A percentile compares a stretch with the other conserved stretches of the same genome.
These are phyloP conservation scores for Luperina nickerlii DNA, from an alignment of 2,888 invertebrate species.

Conservation along the genomic window DNA sequence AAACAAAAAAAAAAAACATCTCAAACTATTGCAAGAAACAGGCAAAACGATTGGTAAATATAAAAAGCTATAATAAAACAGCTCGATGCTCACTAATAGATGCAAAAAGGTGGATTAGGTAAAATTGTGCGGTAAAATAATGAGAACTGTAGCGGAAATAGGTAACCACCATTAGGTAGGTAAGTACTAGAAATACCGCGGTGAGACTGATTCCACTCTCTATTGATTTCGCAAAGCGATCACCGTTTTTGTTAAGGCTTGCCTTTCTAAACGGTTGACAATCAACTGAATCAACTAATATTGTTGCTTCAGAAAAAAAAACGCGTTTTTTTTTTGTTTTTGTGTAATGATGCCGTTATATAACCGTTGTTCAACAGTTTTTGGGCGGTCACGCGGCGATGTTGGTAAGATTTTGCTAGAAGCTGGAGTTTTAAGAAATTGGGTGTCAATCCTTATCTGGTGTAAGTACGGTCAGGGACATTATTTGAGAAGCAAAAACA, in stretches of 20 bases:
- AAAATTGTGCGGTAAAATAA: conserved; percentile 75
- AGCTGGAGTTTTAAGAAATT: background rate
- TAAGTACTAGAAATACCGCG: conserved; percentile 45
- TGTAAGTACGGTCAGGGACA: no score
- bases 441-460: background rate
- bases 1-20: conserved; percentile 7
- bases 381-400: background rate
- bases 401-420: background rate
- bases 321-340: background rate
- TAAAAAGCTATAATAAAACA: conserved; percentile 63
- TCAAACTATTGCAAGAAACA: background rate
- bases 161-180: conserved; percentile 61
- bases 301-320: conserved; percentile 13
- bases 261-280: conserved; percentile 64
- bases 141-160: conserved; percentile 71
- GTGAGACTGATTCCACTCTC: conserved; percentile 70
- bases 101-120: conserved; percentile 67
- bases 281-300: conserved; percentile 62
- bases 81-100: conserved; percentile 62
- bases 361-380: conserved; percentile 34
- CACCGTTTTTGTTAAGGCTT: conserved; percentile 65
- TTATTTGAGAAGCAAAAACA: no score
- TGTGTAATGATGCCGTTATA: conserved; percentile 2
- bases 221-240: conserved; percentile 74
- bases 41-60: conserved; percentile 36